Percentiles rank a stretch among this genome's conserved stretches.
Evolutionary conservation across 2,797 vertebrate species (phyloP).

Genomic region (Tympanoctomys barrerae): DNA sequence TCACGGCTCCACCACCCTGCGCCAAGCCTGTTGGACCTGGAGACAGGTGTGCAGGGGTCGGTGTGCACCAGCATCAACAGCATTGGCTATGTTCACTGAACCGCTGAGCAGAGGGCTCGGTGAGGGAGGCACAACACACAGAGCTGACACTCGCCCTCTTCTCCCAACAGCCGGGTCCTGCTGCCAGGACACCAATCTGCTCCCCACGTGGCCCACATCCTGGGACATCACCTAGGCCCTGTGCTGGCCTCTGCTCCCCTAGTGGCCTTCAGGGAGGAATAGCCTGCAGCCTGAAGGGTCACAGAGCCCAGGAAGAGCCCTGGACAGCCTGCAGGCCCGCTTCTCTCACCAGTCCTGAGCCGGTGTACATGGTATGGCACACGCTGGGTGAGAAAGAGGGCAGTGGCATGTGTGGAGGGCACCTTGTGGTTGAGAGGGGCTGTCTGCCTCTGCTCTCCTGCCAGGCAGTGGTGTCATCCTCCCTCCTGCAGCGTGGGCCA

Average conservation of each 20-base stretch:
- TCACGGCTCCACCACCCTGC: too few relatives aligned
- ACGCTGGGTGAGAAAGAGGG: background rate
- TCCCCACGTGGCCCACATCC: constrained; percentile 53
- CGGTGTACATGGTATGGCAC: background rate
- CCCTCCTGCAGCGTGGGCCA: background rate
- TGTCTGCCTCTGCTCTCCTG: background rate
- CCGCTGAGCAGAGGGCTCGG: constrained; percentile 74
- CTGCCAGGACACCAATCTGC: constrained; percentile 56
- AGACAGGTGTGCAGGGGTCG: constrained; percentile 77
- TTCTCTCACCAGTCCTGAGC: background rate
- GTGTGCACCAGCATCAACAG: constrained; percentile 84
- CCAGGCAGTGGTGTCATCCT: background rate
- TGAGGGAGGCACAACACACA: constrained; percentile 76
- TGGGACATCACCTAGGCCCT: background rate
- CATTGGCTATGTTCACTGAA: constrained; percentile 85
- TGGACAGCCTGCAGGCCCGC: background rate
- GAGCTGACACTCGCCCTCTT: constrained; percentile 72
- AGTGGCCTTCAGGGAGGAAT: constrained; percentile 37
- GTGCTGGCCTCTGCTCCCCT: constrained; percentile 13
- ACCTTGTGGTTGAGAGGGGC: background rate
- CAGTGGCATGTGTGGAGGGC: background rate
- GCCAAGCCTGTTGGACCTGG: background rate
- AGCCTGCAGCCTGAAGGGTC: constrained; percentile 1
- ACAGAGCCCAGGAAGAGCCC: constrained; percentile 24
- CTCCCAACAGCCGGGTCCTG: constrained; percentile 64